Evolutionary conservation across 2,113 vertebrate genomes (phyloP).

Genomic region (Onychorhynchus coronatus): DNA sequence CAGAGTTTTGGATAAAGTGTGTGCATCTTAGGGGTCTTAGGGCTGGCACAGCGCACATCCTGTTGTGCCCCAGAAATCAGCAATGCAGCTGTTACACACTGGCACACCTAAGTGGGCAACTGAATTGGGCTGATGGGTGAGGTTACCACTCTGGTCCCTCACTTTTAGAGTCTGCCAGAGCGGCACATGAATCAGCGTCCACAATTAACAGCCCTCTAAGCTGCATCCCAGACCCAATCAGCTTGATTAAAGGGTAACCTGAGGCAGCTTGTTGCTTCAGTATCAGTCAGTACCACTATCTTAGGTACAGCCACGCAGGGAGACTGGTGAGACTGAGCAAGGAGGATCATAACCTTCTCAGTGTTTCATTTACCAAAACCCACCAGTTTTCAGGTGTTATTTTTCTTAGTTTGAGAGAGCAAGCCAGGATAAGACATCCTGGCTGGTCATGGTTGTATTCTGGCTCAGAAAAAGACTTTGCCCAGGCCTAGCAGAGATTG

Average conservation of each 20-base stretch:
- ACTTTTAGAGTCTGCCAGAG: background rate
- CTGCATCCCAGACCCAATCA: background rate
- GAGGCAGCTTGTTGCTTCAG: background rate
- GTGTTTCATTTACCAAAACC: background rate
- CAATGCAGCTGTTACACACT: background rate
- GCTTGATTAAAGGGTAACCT: background rate
- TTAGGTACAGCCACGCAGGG: background rate
- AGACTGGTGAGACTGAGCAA: background rate
- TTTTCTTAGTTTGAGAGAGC: background rate
- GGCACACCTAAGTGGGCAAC: background rate
- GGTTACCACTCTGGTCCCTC: background rate
- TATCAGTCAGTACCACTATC: background rate
- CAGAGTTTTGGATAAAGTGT: background rate
- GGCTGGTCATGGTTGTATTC: background rate
- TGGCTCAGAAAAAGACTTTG: background rate
- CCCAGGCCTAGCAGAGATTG: background rate
- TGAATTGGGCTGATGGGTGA: background rate
- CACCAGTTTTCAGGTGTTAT: background rate
- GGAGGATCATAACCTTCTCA: background rate
- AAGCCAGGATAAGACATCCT: background rate
- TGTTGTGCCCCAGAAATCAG: background rate
- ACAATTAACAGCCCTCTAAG: background rate
- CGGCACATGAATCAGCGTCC: background rate
- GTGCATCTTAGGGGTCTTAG: background rate
- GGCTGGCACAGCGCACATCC: background rate